Conservation (phyloP, 1,140 invertebrate genomes). For the Eumeta japonica region DNA sequence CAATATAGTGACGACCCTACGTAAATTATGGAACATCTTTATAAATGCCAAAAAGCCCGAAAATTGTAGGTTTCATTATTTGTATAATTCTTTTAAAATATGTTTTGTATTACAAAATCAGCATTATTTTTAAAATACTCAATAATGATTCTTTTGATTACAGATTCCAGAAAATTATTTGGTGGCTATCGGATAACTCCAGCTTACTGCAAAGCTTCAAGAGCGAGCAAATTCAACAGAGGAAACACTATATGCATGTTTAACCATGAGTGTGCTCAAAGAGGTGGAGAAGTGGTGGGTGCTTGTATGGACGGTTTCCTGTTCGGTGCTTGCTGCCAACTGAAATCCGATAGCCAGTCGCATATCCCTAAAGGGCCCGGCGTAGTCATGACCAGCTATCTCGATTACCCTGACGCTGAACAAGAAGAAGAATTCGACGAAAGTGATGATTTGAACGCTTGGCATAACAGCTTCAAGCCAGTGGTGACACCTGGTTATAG, state of each 20-base stretch:
- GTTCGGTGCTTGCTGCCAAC: conserved; percentile 85
- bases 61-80: too few relatives aligned
- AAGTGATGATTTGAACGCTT: conserved; percentile 35
- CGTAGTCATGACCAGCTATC: conserved; percentile 43
- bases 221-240: conserved; percentile 59
- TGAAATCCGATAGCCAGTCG: conserved; percentile 44
- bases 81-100: too few relatives aligned
- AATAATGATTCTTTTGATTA: too few relatives aligned
- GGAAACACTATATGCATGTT: conserved; percentile 91
- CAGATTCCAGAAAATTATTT: conserved; percentile 75
- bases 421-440: conserved; percentile 39
- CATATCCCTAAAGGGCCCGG: conserved; percentile 51
- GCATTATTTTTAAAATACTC: too few relatives aligned
- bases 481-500: conserved; percentile 45
- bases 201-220: conserved; percentile 65
- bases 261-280: conserved; percentile 83
- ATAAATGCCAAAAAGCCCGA: too few relatives aligned
- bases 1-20: too few relatives aligned
- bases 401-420: conserved; percentile 44
- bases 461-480: conserved; percentile 49
- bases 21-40: too few relatives aligned
- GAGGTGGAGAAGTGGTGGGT: conserved; percentile 80
- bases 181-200: conserved; percentile 83
- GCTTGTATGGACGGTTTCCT: conserved; percentile 90
- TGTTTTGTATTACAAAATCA: too few relatives aligned